A percentile compares a stretch with the other conserved stretches of the same genome.
Evolutionary conservation across 2,113 vertebrate genomes (phyloP).

Genomic region (Podilymbus podiceps): DNA sequence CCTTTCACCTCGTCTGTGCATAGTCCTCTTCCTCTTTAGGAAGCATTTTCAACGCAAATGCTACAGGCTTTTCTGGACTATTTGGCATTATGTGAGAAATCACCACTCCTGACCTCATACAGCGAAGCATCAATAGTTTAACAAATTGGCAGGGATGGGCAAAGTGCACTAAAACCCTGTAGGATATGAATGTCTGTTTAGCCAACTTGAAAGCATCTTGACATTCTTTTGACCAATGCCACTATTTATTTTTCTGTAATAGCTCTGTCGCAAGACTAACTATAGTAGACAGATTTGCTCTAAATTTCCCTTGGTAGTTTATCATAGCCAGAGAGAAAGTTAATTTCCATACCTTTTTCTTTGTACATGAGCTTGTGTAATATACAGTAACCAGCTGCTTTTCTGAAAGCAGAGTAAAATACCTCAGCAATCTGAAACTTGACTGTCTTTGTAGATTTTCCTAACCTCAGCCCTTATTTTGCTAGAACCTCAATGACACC

Average conservation of each 20-base stretch:
- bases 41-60: conserved; percentile 45
- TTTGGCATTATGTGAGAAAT: conserved; percentile 60
- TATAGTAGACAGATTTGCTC: conserved; percentile 19
- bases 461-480: conserved; percentile 16
- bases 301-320: conserved; percentile 57
- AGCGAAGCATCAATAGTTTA: conserved; percentile 56
- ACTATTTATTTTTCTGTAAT: conserved; percentile 67
- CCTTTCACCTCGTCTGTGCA: background rate
- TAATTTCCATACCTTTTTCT: conserved; percentile 57
- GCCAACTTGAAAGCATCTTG: conserved; percentile 51
- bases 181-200: conserved; percentile 51
- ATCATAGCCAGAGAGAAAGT: conserved; percentile 45
- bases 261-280: conserved; percentile 35
- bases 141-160: conserved; percentile 52
- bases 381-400: background rate
- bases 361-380: conserved; percentile 9
- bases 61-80: conserved; percentile 42
- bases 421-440: background rate
- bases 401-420: conserved; percentile 9
- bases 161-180: conserved; percentile 37
- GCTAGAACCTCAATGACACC: background rate
- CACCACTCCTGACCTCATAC: conserved; percentile 46
- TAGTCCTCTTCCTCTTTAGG: conserved; percentile 7
- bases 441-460: background rate
- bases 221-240: conserved; percentile 63